Evolutionary conservation across 30 jellyfish, hydroid and myxozoan species (phyloP).

Genomic region (Pseudorhiza aurosa): DNA sequence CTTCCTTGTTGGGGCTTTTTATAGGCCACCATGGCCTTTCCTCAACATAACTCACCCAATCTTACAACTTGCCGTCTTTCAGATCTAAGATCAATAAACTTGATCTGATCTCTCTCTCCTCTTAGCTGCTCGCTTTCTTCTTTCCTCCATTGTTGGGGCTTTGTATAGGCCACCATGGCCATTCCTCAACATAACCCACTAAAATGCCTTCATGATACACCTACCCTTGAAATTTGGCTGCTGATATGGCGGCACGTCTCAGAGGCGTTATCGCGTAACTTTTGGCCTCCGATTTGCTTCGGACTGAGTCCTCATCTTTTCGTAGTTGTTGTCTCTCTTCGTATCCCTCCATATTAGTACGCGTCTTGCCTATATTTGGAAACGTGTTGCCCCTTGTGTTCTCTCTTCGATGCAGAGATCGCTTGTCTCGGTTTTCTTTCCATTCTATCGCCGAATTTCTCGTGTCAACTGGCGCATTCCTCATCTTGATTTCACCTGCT

Average conservation of each 20-base stretch:
- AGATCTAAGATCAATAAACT: too few relatives aligned
- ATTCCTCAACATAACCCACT: too few relatives aligned
- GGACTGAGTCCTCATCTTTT: not conserved
- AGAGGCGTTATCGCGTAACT: not conserved
- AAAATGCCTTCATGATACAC: too few relatives aligned
- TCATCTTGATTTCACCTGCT: constrained; percentile 65
- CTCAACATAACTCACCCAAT: too few relatives aligned
- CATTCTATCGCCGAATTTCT: constrained; percentile 46
- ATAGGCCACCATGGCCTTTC: too few relatives aligned
- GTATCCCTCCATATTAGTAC: constrained; percentile 9
- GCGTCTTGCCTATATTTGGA: not conserved
- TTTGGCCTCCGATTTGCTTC: not conserved
- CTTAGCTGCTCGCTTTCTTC: too few relatives aligned
- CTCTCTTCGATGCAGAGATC: constrained; percentile 18
- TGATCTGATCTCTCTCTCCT: too few relatives aligned
- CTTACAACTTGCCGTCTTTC: too few relatives aligned
- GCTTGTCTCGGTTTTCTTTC: constrained; percentile 47
- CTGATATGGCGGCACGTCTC: constrained; percentile 1
- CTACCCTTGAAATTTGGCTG: constrained; percentile 4
- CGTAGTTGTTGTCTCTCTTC: not conserved
- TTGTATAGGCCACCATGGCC: too few relatives aligned
- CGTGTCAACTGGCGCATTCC: constrained; percentile 1
- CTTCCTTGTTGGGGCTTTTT: too few relatives aligned
- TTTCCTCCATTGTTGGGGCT: too few relatives aligned
- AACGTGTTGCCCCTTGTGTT: not conserved